Conservation (phyloP, 2,888 invertebrate genomes). For the Lepidocyrtoides sp. region DNA sequence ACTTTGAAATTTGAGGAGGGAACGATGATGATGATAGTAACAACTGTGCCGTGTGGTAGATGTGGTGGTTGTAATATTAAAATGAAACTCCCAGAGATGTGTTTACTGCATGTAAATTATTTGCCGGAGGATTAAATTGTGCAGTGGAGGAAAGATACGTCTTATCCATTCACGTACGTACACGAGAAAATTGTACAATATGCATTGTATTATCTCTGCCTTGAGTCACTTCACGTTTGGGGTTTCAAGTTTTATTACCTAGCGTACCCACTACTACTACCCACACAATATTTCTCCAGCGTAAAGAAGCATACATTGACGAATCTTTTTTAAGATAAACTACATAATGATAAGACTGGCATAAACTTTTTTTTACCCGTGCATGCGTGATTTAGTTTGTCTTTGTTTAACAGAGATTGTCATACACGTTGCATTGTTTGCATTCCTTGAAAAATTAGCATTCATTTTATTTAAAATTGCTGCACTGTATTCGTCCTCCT, state of each 20-base stretch:
- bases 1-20: background rate
- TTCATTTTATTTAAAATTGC: background rate
- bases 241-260: background rate
- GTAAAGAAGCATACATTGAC: background rate
- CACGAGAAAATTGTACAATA: background rate
- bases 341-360: no score
- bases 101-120: slow-evolving; percentile 48
- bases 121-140: slow-evolving; percentile 50
- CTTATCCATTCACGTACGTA: slow-evolving; percentile 11
- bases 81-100: slow-evolving; percentile 46
- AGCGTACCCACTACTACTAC: background rate
- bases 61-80: slow-evolving; percentile 21
- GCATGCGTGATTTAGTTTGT: background rate
- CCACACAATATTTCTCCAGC: no score
- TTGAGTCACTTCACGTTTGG: background rate
- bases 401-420: background rate
- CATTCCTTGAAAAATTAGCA: background rate
- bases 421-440: background rate
- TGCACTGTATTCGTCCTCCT: no score
- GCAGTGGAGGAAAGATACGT: slow-evolving; percentile 17
- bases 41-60: background rate
- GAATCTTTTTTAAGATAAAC: slow-evolving; percentile 17
- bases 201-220: slow-evolving; percentile 7
- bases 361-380: no score
- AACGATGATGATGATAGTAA: background rate